phyloP scores from a whole-genome alignment of 2,888 invertebrate genomes.

The Pterobdella sp. region DNA sequence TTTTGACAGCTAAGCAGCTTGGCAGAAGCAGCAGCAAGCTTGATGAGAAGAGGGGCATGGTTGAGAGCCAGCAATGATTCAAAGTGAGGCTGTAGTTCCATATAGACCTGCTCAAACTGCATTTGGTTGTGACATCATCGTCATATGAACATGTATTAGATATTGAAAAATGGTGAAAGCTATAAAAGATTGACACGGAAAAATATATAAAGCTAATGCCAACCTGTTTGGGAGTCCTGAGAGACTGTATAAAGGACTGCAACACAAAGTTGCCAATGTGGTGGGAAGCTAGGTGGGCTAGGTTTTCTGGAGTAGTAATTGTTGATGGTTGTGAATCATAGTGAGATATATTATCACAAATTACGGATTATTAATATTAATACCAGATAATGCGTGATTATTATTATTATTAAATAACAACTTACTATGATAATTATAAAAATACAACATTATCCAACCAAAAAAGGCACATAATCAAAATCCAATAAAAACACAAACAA shows the following conservation, averaged over 20 bases:
- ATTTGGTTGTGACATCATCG: too few relatives aligned
- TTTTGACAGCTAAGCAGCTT: neutral
- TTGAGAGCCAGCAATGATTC: neutral
- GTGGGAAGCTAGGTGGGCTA: neutral
- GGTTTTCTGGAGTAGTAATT: neutral
- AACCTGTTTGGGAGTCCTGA: neutral
- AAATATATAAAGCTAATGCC: too few relatives aligned
- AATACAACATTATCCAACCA: too few relatives aligned
- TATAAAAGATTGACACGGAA: too few relatives aligned
- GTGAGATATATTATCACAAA: neutral
- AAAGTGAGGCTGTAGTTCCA: neutral
- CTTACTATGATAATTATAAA: too few relatives aligned
- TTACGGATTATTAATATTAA: too few relatives aligned
- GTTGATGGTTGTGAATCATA: neutral
- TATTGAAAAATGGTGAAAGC: too few relatives aligned
- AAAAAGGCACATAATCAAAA: too few relatives aligned
- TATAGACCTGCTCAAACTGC: neutral
- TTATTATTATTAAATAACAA: too few relatives aligned
- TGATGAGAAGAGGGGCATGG: neutral
- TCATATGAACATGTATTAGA: too few relatives aligned
- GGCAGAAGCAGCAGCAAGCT: neutral
- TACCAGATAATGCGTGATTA: too few relatives aligned
- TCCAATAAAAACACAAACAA: too few relatives aligned
- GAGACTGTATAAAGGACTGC: neutral
- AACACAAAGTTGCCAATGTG: neutral